Base-by-base conservation (phyloP, 2,797 vertebrate genomes). In the Erpetoichthys calabaricus region DNA sequence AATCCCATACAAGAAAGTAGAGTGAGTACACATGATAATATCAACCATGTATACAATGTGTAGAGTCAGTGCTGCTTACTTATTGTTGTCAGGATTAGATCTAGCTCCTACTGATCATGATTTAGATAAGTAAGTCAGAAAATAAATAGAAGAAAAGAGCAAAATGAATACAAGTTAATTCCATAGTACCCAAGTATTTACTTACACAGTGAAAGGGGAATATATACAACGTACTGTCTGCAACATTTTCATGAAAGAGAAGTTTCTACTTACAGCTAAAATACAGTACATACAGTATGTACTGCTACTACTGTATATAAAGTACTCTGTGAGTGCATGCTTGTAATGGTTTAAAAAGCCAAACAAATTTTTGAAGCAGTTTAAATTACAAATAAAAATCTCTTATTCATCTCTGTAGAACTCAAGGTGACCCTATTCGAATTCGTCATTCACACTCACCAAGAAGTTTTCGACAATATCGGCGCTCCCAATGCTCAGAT, bases 1-100 rank as follows among this genome's bases (percentile, higher is more conserved):
- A 80, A 92, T 92, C 62, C 90, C 90, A 0, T 91, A 92, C 58
- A 90, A 88, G 67, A 91, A 90, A 85, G 76, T 91, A 67, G 89
- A 90, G 89, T 91, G 58, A 86, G 87, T 83, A 49, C 7, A 49
- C 47, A 4, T 49, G n/a, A 49, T 5, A 7, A 7, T 47, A 6
- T 9, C 47, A 9, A 6, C 6, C 47, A 6, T 9, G 6, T 47
- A 6, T 9, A 47, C 9, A 47, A 9, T 47, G 9, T 47, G 47
- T 47, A 47, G 9, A 47, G 9, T 47, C 47, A 47, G 9, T 47
- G 47, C 47, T 47, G 47, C 3, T 3, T 47, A 9, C 6, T 47
- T 6, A 6, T 6, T 5, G 3, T 47, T 7, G 47, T 49, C 7
- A 7, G 25, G 25, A 25, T 25, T 25, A 25, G 25, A 25, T 7